phyloP scores from a whole-genome alignment of 92 coral and sea anemone species.

The Porites lobata region DNA sequence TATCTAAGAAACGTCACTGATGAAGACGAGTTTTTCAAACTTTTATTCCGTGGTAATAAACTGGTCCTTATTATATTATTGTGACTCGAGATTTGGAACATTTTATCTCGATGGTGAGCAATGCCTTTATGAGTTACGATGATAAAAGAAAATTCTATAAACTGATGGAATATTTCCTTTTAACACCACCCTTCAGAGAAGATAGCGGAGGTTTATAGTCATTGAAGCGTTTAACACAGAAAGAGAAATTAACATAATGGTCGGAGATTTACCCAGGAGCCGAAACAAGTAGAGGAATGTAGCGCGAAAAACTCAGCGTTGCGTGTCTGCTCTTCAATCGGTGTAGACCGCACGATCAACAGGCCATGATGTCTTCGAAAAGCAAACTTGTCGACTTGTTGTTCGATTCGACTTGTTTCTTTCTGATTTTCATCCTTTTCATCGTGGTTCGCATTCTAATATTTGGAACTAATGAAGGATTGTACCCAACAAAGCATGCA shows the following conservation, averaged over 20 bases:
- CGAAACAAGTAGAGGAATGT: background rate
- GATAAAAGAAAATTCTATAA: too few species aligned
- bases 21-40: too few species aligned
- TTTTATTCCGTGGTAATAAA: too few species aligned
- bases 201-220: background rate
- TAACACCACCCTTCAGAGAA: background rate
- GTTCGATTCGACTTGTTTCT: conserved; percentile 24
- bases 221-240: background rate
- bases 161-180: too few species aligned
- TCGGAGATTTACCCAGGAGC: background rate
- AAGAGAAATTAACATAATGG: background rate
- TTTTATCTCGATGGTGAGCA: too few species aligned
- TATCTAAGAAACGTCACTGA: too few species aligned
- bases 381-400: background rate
- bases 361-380: background rate
- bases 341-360: background rate
- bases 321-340: background rate
- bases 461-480: background rate
- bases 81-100: too few species aligned
- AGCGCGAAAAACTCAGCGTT: background rate
- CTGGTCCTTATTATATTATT: too few species aligned
- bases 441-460: background rate
- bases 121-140: too few species aligned
- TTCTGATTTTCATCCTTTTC: background rate
- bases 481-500: conserved; percentile 50